Conservation (phyloP, 2,797 vertebrate species). For the Brachyrhaphis roseni region DNA sequence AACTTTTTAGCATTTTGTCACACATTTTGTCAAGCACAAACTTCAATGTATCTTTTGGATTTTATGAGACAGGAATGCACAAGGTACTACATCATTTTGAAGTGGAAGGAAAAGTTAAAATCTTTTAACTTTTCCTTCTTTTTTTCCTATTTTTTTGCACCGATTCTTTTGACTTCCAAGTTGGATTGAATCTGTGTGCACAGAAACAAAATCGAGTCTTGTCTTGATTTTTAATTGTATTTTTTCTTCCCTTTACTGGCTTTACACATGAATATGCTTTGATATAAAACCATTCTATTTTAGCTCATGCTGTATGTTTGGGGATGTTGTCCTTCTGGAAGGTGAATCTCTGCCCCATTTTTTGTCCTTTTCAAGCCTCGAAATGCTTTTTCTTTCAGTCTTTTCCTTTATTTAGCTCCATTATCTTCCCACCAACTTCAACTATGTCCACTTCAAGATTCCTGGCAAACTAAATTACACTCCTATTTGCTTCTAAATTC, state of each 20-base stretch:
- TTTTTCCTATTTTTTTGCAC: neutral
- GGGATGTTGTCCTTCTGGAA: neutral
- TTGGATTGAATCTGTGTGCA: neutral
- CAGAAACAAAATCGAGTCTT: neutral
- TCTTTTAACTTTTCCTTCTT: no score
- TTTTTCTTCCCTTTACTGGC: neutral
- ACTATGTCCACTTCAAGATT: neutral
- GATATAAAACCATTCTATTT: neutral
- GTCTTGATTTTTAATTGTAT: neutral
- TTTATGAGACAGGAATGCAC: neutral
- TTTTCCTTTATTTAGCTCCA: neutral
- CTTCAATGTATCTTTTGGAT: neutral
- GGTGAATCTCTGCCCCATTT: neutral
- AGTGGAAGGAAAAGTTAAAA: neutral
- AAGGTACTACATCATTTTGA: neutral
- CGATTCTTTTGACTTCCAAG: neutral
- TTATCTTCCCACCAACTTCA: neutral
- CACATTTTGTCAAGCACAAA: neutral
- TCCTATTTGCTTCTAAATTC: neutral
- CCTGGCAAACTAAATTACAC: neutral
- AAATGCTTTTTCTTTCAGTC: neutral
- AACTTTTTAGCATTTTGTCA: neutral
- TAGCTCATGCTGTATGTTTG: neutral
- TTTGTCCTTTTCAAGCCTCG: neutral
- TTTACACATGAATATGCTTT: neutral